Evolutionary conservation across 2,888 invertebrate species (phyloP).

Genomic region (Drosophila atripex): DNA sequence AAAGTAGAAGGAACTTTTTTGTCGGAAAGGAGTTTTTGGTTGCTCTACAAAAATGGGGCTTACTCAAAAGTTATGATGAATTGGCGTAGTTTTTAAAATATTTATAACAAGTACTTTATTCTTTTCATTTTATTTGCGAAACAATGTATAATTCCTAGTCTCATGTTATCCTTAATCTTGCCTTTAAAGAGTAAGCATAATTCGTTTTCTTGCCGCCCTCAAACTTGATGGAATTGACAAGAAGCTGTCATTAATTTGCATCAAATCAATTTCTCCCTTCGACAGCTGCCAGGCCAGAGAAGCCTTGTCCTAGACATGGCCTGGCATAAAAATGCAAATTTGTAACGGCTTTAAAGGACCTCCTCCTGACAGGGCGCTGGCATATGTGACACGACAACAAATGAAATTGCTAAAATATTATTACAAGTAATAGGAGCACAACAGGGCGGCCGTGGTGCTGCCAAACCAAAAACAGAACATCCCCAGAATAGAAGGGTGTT

Average conservation of each 20-base stretch:
- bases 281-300: slow-evolving; percentile 58
- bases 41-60: slow-evolving; percentile 5
- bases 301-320: slow-evolving; percentile 31
- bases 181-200: slow-evolving; percentile 13
- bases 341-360: slow-evolving; percentile 50
- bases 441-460: slow-evolving; percentile 3
- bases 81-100: too few species aligned
- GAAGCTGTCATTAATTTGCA: slow-evolving; percentile 79
- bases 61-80: neutral
- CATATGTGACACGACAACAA: slow-evolving; percentile 74
- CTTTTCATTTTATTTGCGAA: neutral
- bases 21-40: slow-evolving; percentile 8
- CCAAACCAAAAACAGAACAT: slow-evolving; percentile 36
- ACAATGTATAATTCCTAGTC: neutral
- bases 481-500: slow-evolving; percentile 54
- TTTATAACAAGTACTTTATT: neutral
- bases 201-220: slow-evolving; percentile 3
- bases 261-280: slow-evolving; percentile 73
- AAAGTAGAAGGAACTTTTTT: neutral
- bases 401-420: slow-evolving; percentile 74
- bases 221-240: slow-evolving; percentile 63
- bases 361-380: slow-evolving; percentile 50
- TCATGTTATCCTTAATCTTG: neutral
- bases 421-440: slow-evolving; percentile 72
- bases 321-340: slow-evolving; percentile 76